Conservation (phyloP, 1,140 invertebrate genomes). For the Temnothorax curvispinosus region DNA sequence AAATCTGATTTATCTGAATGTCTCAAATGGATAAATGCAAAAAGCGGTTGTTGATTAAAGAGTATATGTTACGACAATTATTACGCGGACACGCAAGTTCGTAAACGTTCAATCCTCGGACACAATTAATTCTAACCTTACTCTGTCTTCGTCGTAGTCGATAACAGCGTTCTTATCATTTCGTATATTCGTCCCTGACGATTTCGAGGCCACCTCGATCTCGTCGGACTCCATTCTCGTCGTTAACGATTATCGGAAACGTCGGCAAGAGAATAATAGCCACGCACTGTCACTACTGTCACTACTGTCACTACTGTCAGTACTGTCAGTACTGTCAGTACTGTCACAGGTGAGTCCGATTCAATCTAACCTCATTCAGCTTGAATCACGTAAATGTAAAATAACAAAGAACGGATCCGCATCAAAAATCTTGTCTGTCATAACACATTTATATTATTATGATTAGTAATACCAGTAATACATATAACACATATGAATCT, state of each 20-base stretch:
- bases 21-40: neutral
- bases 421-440: too few relatives aligned
- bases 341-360: too few relatives aligned
- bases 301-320: too few relatives aligned
- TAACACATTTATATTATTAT: too few relatives aligned
- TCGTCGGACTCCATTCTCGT: slow-evolving; percentile 68
- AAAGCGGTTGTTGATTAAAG: too few relatives aligned
- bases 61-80: neutral
- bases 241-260: neutral
- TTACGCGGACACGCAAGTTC: neutral
- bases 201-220: slow-evolving; percentile 50
- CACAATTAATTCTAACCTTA: slow-evolving; percentile 77
- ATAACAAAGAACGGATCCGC: too few relatives aligned
- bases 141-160: slow-evolving; percentile 82
- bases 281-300: neutral
- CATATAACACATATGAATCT: too few relatives aligned
- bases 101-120: neutral
- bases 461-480: too few relatives aligned
- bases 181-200: slow-evolving; percentile 10
- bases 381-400: too few relatives aligned
- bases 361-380: too few relatives aligned
- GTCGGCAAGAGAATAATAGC: neutral
- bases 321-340: neutral
- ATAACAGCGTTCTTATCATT: slow-evolving; percentile 67
- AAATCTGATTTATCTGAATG: neutral